Evolutionary conservation across 2,113 vertebrate species (phyloP).

Genomic region (Chlorodrepanis virens): DNA sequence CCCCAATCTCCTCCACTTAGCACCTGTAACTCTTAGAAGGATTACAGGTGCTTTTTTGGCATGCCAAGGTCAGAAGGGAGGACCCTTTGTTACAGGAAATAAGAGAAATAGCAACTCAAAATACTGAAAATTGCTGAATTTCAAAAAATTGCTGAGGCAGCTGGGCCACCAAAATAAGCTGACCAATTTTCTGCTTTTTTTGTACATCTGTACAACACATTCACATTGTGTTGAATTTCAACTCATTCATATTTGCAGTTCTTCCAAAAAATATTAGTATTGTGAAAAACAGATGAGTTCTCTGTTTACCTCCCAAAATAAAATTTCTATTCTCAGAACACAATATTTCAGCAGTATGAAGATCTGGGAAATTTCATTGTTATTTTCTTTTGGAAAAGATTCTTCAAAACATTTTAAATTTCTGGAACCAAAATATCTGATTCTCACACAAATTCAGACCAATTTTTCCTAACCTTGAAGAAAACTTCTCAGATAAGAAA

Average conservation of each 20-base stretch:
- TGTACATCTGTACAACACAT: neutral
- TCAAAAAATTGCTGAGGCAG: neutral
- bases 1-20: neutral
- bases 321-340: neutral
- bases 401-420: neutral
- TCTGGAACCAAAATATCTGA: neutral
- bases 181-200: neutral
- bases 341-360: neutral
- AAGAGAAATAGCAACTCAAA: neutral
- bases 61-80: neutral
- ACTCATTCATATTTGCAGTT: neutral
- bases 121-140: neutral
- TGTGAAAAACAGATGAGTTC: neutral
- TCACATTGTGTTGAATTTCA: neutral
- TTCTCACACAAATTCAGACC: neutral
- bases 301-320: neutral
- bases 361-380: neutral
- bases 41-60: neutral
- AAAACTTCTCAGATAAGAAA: neutral
- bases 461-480: neutral
- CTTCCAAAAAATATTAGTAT: neutral
- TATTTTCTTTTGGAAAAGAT: neutral
- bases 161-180: neutral
- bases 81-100: neutral
- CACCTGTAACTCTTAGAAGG: neutral